Evolutionary conservation across 1,140 invertebrate genomes (phyloP).

Genomic region (Camponotus floridanus): DNA sequence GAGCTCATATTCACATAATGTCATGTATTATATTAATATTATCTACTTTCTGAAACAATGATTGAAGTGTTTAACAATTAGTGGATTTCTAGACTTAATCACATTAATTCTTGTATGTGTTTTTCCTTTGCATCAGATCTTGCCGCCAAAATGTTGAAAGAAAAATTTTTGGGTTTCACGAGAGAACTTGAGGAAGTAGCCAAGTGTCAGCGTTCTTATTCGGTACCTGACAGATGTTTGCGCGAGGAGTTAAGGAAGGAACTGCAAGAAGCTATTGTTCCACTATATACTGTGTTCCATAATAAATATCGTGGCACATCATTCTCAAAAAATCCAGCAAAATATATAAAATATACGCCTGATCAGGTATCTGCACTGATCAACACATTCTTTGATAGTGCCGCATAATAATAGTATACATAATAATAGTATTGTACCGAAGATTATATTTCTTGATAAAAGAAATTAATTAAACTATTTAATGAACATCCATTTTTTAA

Average conservation of each 20-base stretch:
- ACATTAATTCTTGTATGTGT: neutral
- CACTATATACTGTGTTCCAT: constrained; percentile 93
- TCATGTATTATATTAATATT: constrained; percentile 29
- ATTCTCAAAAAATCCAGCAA: constrained; percentile 97
- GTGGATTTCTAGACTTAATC: neutral
- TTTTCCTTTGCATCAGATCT: constrained; percentile 82
- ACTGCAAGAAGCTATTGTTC: constrained; percentile 88
- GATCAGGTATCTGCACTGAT: constrained; percentile 93
- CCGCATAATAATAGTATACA: constrained; percentile 85
- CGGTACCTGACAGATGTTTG: constrained; percentile 96
- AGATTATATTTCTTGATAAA: constrained; percentile 32
- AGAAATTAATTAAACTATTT: constrained; percentile 75
- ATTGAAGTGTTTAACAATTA: constrained; percentile 31
- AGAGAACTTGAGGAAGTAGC: constrained; percentile 97
- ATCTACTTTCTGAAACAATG: constrained; percentile 28
- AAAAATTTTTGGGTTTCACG: constrained; percentile 95
- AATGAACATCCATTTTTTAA: constrained; percentile 85
- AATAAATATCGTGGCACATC: constrained; percentile 87
- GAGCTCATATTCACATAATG: constrained; percentile 4
- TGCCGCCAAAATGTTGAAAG: constrained; percentile 93
- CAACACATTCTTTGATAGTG: constrained; percentile 95
- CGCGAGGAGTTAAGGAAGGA: constrained; percentile 88
- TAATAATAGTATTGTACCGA: constrained; percentile 25
- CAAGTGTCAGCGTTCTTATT: constrained; percentile 95
- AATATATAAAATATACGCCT: constrained; percentile 97